Base-by-base conservation (phyloP, 2,113 vertebrate species). In the Paralichthys olivaceus region DNA sequence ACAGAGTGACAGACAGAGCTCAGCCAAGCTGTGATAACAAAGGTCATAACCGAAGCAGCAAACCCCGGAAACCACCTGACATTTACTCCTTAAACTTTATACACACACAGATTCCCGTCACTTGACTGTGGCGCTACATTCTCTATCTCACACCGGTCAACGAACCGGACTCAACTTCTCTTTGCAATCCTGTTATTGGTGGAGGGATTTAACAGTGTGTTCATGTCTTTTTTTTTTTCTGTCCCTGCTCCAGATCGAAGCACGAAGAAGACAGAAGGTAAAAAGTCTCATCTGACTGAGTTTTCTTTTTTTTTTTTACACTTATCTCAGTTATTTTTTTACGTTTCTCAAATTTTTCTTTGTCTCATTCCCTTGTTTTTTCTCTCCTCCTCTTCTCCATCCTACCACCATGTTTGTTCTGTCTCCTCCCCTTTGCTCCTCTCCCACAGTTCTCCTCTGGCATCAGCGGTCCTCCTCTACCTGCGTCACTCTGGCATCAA, bases 401-500 rank as follows among this genome's bases (percentile, higher is more conserved):
- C 4, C 7, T 28, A 40, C 43, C 43, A 17, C 49, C 19, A 4
- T 51, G 7, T 61, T 49, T 26, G 2, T 40, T 58, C 7, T 17
- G 23, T 63, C 17, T 19, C 47, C 20, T 9, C 49, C 22, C 58
- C n/a, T n/a, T n/a, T n/a, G n/a, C n/a, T n/a, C 22, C 2, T 14
- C 4, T 23, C 1, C 59, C 19, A 17, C 86, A 98, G 97, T 29
- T 94, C 95, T 45, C 94, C 96, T 14, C 94, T 98, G 93, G 95
- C 94, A 5, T 96, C 96, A 5, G 96, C 95, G 2, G 93, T 98
- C 81, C 93, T 93, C 32, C 94, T 96, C 0, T 98, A 97, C 55
- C 95, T 97, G 90, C 94, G 89, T 66, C 96, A 98, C 58, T 86
- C 93, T 0, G 96, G 97, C 4, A 95, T 98, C 85, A 96, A 96